These are phyloP conservation scores for Cantharis nigra DNA, from an alignment of 2,888 invertebrate species.

Conservation along the genomic window DNA sequence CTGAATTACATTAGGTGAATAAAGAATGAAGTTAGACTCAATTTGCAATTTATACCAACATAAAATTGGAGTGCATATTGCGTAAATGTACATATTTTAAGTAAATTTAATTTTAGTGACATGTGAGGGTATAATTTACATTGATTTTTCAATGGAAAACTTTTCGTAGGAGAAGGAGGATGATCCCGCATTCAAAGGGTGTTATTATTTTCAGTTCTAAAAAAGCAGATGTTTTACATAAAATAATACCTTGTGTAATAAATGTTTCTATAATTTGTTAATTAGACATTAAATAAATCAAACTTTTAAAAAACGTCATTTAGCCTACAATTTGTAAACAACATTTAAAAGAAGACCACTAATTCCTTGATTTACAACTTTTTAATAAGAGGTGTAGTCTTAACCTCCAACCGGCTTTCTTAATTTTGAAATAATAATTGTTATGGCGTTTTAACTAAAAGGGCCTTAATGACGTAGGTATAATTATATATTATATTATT, in stretches of 20 bases:
- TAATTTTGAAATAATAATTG: neutral
- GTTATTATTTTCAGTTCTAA: neutral
- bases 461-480: neutral
- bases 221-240: neutral
- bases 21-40: neutral
- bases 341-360: neutral
- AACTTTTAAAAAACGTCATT: neutral
- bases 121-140: neutral
- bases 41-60: neutral
- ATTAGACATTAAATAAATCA: neutral
- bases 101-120: neutral
- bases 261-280: neutral
- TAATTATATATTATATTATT: slow-evolving; percentile 9
- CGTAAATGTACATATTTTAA: neutral
- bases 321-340: neutral
- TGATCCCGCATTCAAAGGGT: neutral
- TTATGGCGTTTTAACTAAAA: neutral
- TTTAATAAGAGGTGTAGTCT: neutral
- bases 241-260: neutral
- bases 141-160: neutral
- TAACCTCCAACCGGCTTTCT: neutral
- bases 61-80: neutral
- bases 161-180: neutral
- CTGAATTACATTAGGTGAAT: neutral
- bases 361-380: neutral